Percentiles rank a stretch among this genome's conserved stretches.
Evolutionary conservation across 2,888 invertebrate species (phyloP).

Genomic region (Phalera bucephala): DNA sequence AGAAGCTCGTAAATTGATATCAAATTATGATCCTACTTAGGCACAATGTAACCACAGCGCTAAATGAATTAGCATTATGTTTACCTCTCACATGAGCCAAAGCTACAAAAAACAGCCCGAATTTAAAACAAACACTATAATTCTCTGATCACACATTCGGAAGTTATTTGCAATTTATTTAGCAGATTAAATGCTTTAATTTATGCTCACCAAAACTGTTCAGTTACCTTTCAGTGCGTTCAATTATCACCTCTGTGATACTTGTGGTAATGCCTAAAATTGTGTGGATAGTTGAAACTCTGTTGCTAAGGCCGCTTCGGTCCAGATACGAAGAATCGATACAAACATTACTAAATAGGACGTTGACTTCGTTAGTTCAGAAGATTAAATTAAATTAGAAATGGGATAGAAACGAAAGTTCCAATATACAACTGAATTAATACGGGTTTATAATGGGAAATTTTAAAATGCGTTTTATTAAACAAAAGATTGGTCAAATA

Average conservation of each 20-base stretch:
- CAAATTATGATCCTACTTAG: no score
- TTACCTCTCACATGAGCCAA: not conserved
- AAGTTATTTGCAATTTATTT: slow-evolving; percentile 19
- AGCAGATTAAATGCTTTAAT: slow-evolving; percentile 20
- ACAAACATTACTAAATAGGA: slow-evolving; percentile 37
- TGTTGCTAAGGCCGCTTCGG: slow-evolving; percentile 22
- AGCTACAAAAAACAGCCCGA: slow-evolving; percentile 11
- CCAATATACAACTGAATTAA: no score
- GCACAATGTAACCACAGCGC: no score
- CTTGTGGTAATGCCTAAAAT: slow-evolving; percentile 6
- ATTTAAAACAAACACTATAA: slow-evolving; percentile 10
- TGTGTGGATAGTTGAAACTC: slow-evolving; percentile 1
- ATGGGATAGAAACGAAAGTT: not conserved
- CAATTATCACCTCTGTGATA: slow-evolving; percentile 5
- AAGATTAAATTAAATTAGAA: not conserved
- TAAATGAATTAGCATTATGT: no score
- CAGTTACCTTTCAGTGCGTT: slow-evolving; percentile 5
- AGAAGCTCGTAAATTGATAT: no score
- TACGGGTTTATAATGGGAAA: no score
- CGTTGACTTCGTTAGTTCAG: slow-evolving; percentile 23
- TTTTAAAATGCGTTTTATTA: no score
- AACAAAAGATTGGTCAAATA: no score
- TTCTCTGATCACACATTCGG: slow-evolving; percentile 21
- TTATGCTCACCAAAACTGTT: slow-evolving; percentile 18
- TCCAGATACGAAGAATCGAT: slow-evolving; percentile 41